phyloP scores from a whole-genome alignment of 2,888 invertebrate genomes.

The Aporophyla nigra region DNA sequence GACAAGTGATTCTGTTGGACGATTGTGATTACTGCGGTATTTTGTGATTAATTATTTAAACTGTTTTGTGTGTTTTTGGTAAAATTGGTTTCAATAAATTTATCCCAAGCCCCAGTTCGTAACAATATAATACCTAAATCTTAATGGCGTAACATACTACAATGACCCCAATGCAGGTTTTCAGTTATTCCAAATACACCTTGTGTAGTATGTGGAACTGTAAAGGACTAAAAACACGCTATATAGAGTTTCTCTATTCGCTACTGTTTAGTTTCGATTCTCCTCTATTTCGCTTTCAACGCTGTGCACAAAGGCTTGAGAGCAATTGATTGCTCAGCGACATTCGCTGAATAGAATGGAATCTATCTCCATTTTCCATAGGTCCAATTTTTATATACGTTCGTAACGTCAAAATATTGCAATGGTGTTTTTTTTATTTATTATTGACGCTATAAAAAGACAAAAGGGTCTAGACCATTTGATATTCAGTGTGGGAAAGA shows the following conservation, averaged over 20 bases:
- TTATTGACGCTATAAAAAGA: neutral
- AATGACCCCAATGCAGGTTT: too few species aligned
- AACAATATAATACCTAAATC: too few species aligned
- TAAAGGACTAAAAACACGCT: slow-evolving; percentile 7
- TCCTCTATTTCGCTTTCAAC: slow-evolving; percentile 22
- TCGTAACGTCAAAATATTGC: neutral
- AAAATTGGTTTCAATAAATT: too few species aligned
- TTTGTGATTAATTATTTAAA: too few species aligned
- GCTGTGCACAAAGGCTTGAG: slow-evolving; percentile 6
- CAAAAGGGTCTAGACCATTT: too few species aligned
- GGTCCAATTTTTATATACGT: neutral
- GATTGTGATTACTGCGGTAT: too few species aligned
- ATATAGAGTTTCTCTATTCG: neutral
- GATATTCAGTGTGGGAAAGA: too few species aligned
- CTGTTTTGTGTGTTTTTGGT: too few species aligned
- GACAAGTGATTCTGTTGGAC: too few species aligned
- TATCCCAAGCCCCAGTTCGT: too few species aligned
- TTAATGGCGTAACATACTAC: too few species aligned
- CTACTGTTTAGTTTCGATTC: slow-evolving; percentile 41
- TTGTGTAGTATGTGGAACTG: neutral
- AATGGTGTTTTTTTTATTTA: neutral
- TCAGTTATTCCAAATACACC: too few species aligned
- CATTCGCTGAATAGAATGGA: neutral
- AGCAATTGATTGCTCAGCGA: slow-evolving; percentile 2
- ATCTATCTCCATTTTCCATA: neutral